Conservation (phyloP, 2,113 vertebrate genomes). For the Halcyon senegalensis region DNA sequence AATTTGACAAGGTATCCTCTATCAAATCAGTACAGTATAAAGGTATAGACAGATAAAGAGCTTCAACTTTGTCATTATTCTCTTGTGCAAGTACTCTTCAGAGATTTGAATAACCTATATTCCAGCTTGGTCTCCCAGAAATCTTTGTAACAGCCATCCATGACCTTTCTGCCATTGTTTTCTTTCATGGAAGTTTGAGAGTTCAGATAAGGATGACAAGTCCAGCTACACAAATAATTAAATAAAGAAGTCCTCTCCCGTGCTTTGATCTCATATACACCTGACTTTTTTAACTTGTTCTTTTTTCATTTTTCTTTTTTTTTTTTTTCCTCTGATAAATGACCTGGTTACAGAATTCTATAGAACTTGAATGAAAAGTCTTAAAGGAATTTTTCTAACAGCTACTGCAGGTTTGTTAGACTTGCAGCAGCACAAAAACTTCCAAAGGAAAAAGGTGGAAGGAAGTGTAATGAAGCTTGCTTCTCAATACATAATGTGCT, state of each 20-base stretch:
- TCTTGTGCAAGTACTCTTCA: neutral
- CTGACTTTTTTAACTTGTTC: neutral
- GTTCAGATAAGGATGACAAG: neutral
- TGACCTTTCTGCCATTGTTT: neutral
- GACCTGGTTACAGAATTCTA: neutral
- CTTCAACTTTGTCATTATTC: neutral
- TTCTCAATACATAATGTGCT: neutral
- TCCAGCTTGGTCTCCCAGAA: neutral
- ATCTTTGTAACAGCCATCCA: neutral
- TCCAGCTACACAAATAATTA: neutral
- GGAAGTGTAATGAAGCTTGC: neutral
- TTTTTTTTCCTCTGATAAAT: neutral
- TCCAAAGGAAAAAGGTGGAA: slow-evolving; percentile 6
- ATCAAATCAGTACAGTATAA: neutral
- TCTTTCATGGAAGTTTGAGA: neutral
- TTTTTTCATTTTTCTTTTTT: neutral
- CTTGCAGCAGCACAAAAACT: neutral
- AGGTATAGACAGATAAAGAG: neutral
- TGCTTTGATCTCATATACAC: neutral
- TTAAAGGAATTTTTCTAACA: slow-evolving; percentile 35
- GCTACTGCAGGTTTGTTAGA: neutral
- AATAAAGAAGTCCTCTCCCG: neutral
- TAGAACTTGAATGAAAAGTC: neutral
- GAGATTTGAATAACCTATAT: neutral
- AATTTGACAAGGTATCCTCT: neutral